A percentile compares a stretch with the other conserved stretches of the same genome.
Conservation (phyloP, 2,888 invertebrate species). For the Athripsodes cinereus region DNA sequence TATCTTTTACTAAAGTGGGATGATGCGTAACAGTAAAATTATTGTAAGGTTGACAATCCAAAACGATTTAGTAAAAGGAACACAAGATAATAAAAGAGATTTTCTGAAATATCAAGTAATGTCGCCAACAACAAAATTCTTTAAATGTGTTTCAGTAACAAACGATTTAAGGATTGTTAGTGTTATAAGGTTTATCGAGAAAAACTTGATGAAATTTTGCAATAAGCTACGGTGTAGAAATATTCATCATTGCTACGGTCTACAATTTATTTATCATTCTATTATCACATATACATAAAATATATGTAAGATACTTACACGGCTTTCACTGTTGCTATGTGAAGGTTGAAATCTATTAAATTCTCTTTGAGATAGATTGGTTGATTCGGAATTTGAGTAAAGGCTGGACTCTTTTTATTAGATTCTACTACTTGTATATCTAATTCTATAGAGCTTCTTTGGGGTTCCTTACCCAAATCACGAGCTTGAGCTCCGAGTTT, state of each 20-base stretch:
- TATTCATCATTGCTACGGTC: no score
- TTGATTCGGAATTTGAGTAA: slow-evolving; percentile 54
- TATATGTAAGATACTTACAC: slow-evolving; percentile 44
- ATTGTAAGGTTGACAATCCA: not conserved
- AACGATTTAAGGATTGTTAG: no score
- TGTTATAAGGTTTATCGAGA: no score
- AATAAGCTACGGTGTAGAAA: no score
- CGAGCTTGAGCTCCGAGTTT: slow-evolving; percentile 68
- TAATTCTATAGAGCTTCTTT: slow-evolving; percentile 67
- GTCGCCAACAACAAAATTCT: no score
- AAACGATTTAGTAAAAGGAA: not conserved
- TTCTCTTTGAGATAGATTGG: slow-evolving; percentile 68
- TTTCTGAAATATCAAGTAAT: no score
- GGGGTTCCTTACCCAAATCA: slow-evolving; percentile 64
- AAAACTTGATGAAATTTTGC: no score
- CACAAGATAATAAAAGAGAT: no score
- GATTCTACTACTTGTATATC: slow-evolving; percentile 81
- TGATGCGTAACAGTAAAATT: slow-evolving; percentile 1
- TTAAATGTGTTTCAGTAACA: no score
- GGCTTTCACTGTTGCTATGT: slow-evolving; percentile 66
- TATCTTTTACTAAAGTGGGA: not conserved
- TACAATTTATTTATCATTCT: no score
- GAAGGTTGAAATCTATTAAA: slow-evolving; percentile 62
- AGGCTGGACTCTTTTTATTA: slow-evolving; percentile 78
- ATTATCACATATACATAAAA: no score